Evolutionary conservation across 2,113 vertebrate genomes (phyloP), one percentile per base, ranked within the genome.

Genomic region (Perca schrenkii): DNA sequence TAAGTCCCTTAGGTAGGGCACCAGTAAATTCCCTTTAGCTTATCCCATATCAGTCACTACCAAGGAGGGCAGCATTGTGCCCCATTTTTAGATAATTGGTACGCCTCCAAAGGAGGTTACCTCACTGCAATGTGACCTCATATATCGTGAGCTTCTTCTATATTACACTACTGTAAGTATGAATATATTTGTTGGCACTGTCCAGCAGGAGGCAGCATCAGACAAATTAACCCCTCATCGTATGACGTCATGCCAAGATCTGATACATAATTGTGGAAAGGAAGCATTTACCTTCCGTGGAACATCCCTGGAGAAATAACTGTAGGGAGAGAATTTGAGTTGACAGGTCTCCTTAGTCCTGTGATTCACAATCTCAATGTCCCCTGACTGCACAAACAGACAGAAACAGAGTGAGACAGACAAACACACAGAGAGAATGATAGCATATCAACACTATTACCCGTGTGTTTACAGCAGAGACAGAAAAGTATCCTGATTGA

Each of bases 271-370:
- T 58, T 34, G 34, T 53, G 47, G 22, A 65, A 46, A 47, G 4
- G 28, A 79, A 57, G 64, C 17, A 4, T 78, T 76, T 86, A 99
- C 98, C 97, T 99, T 99, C 17, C 98, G 96, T 47, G 98, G 96
- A 3, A 97, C 94, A 19, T 99, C 98, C 92, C 98, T 96, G 92
- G 98, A 99, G 94, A 99, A 99, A 93, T 99, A 99, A 93, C 98
- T 99, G 90, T 99, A 99, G 71, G 98, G 98, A 73, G 96, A 96
- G 85, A 99, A 99, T 94, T 99, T 99, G 78, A 99, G 96, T 90
- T 99, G 98, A 92, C 98, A 99, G 88, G 96, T 97, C 93, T 99
- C 98, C 94, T 97, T 97, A 74, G 98, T 99, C 90, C 96, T 97
- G 90, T 98, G 96, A 94, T 99, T 99, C 87, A 98, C 93, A 70